phyloP scores from a whole-genome alignment of 2,797 vertebrate genomes.

The Leucoraja ocellata region DNA sequence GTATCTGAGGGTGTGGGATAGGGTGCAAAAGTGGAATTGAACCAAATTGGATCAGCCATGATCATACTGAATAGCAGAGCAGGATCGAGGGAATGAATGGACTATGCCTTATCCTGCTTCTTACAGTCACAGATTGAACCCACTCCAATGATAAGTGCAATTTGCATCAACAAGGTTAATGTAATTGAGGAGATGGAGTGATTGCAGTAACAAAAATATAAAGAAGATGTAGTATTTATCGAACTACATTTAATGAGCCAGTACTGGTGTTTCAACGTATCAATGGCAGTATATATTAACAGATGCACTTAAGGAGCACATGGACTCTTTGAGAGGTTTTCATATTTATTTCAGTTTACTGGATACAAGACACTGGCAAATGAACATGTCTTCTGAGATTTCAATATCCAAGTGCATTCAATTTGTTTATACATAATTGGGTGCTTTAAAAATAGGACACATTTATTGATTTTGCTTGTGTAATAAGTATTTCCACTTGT shows the following conservation, averaged over 20 bases:
- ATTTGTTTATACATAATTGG: neutral
- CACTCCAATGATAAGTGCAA: neutral
- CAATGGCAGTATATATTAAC: no score
- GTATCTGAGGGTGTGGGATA: no score
- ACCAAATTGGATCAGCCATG: no score
- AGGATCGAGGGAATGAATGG: no score
- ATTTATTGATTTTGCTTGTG: neutral
- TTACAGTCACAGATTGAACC: neutral
- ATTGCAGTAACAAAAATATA: neutral
- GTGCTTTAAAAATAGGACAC: neutral
- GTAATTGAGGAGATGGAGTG: neutral
- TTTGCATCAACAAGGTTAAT: neutral
- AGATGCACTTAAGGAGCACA: no score
- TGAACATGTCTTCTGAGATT: slow-evolving; percentile 8
- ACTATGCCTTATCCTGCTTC: no score
- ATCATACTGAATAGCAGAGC: no score
- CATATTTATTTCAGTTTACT: neutral
- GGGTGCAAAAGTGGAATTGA: no score
- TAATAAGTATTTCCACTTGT: neutral
- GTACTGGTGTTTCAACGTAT: no score
- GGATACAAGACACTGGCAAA: neutral
- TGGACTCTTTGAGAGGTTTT: neutral
- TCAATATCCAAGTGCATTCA: neutral
- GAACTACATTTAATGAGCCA: neutral
- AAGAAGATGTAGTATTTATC: neutral